Conservation (phyloP, 1,140 invertebrate species). For the Ephestia elutella region DNA sequence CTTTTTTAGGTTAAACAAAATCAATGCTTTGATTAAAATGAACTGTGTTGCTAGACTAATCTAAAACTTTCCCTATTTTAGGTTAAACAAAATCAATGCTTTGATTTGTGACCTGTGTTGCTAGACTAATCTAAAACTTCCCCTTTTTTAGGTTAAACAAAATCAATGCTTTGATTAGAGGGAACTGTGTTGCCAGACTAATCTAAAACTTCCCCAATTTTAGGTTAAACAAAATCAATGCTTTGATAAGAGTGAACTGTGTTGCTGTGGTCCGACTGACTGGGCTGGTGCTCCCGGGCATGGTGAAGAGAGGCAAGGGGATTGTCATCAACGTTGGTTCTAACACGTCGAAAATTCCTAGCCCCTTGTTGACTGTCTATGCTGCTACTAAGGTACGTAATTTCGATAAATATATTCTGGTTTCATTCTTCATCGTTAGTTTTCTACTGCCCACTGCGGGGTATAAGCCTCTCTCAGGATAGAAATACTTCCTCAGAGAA, state of each 20-base stretch:
- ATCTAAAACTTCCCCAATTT: slow-evolving; percentile 3
- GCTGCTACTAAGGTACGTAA: slow-evolving; percentile 66
- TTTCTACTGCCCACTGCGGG: too few species aligned
- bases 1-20: slow-evolving; percentile 54
- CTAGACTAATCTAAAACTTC: too few species aligned
- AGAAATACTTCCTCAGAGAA: background rate
- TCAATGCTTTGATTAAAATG: too few species aligned
- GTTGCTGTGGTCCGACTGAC: slow-evolving; percentile 88
- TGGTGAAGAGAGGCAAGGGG: slow-evolving; percentile 89
- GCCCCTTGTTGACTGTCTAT: slow-evolving; percentile 90
- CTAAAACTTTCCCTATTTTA: too few species aligned
- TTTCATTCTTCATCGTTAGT: too few species aligned
- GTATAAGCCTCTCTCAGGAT: background rate
- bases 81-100: too few species aligned
- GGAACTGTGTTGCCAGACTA: too few species aligned
- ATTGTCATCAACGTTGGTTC: slow-evolving; percentile 96
- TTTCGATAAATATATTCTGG: too few species aligned
- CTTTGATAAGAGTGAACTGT: slow-evolving; percentile 84
- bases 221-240: slow-evolving; percentile 71
- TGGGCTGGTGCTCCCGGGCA: slow-evolving; percentile 87
- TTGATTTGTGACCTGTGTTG: too few species aligned
- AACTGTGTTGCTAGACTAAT: too few species aligned
- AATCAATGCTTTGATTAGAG: too few species aligned
- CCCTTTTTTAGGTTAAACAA: too few species aligned
- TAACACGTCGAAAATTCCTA: slow-evolving; percentile 84